Conservation (phyloP, 2,888 invertebrate genomes). For the Myathropa florea region DNA sequence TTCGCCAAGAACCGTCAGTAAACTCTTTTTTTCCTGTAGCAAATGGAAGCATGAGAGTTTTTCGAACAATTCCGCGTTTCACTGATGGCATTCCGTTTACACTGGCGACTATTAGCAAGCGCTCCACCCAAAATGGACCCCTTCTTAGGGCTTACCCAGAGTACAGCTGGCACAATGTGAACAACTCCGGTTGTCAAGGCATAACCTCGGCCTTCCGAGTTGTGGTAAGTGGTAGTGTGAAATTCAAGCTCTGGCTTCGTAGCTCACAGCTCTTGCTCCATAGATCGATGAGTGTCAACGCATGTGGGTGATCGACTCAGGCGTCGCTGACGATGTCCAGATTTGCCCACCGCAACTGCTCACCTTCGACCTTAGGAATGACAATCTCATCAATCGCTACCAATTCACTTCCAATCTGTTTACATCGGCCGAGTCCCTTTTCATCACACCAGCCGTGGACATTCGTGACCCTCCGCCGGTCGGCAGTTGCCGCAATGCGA, state of each 20-base stretch:
- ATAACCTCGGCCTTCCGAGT: conserved; percentile 89
- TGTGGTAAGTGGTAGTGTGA: conserved; percentile 83
- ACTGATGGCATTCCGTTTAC: conserved; percentile 87
- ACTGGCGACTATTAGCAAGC: conserved; percentile 83
- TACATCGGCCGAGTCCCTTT: conserved; percentile 74
- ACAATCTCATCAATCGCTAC: conserved; percentile 81
- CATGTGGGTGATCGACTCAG: conserved; percentile 85
- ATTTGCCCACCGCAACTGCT: conserved; percentile 87
- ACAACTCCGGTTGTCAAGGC: conserved; percentile 84
- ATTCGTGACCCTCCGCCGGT: conserved; percentile 80
- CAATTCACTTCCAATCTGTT: conserved; percentile 74
- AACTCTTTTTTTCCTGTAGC: conserved; percentile 74
- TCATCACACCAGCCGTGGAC: conserved; percentile 81
- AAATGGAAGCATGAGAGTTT: conserved; percentile 81
- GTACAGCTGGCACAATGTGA: conserved; percentile 84
- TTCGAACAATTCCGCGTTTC: conserved; percentile 88
- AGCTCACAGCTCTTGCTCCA: conserved; percentile 83
- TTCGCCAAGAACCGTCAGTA: conserved; percentile 74
- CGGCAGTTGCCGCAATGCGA: conserved; percentile 82
- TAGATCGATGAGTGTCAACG: conserved; percentile 85
- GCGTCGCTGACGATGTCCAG: conserved; percentile 74
- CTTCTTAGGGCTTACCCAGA: conserved; percentile 85
- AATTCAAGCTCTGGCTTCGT: too few species aligned
- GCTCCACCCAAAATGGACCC: conserved; percentile 79
- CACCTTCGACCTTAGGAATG: conserved; percentile 85